Base-by-base conservation (phyloP, 2,113 vertebrate genomes). In the Stegostoma tigrinum region DNA sequence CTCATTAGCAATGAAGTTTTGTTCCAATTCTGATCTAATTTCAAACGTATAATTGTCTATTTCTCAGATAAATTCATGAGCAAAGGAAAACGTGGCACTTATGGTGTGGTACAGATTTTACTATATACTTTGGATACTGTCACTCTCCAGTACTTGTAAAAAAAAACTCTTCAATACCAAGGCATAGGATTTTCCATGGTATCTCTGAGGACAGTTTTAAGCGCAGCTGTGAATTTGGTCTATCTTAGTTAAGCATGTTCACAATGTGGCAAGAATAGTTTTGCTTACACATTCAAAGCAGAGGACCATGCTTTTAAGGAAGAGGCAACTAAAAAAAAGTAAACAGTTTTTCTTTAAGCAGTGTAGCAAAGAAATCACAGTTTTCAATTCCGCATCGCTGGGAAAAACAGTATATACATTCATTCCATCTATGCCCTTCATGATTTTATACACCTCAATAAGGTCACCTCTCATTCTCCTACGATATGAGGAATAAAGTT, bases 41-140 rank as follows among this genome's bases (percentile, higher is more conserved):
- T 21, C 34, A 61, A 93, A 93, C 38, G 67, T 38, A n/a, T 66
- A 66, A 21, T 66, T 38, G 6, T 93, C 61, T 93, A 66, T 64
- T 90, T 90, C 61, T 93, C 38, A 66, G 89, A 17, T 66, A 66
- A 93, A 38, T 93, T 93, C 64, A 64, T n/a, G 64, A 66, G 89
- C 34, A 38, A n/a, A n/a, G n/a, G 61, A 66, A n/a, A 93, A 38
- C 3, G 23, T 91, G 21, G 55, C 14, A 17, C 61, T 91, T 38
- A 38, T 7, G 14, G 14, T 91, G 0, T 91, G 30, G 66, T 21
- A 23, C 19, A n/a, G 89, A n/a, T 91, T 72, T 70, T 94, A 94
- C 72, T 94, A 42, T 48, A 45, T 23, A 23, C 6, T 68, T 66
- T 70, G 61, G 34, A 23, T 17, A 42, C 17, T 10, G 67, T 72